Evolutionary conservation across 2,797 vertebrate species (phyloP).

Genomic region (Leptatherina wallacei): DNA sequence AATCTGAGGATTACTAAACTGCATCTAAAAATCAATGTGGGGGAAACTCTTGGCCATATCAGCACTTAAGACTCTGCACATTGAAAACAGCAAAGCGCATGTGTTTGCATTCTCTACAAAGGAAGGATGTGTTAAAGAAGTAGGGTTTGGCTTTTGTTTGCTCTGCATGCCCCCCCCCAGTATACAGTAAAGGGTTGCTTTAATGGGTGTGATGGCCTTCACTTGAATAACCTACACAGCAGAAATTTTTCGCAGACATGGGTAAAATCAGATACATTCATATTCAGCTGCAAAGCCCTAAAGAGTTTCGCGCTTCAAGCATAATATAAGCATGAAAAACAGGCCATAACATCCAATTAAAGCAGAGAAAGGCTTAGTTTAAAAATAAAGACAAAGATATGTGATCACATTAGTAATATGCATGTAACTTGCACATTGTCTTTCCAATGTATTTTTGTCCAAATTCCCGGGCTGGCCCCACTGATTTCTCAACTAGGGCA

Average conservation of each 20-base stretch:
- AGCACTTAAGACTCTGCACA: conserved; percentile 50
- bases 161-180: conserved; percentile 25
- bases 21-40: conserved; percentile 66
- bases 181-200: conserved; percentile 36
- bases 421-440: neutral
- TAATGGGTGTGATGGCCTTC: conserved; percentile 54
- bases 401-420: neutral
- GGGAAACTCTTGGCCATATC: conserved; percentile 50
- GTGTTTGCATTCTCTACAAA: conserved; percentile 54
- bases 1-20: conserved; percentile 68
- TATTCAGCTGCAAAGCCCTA: conserved; percentile 52
- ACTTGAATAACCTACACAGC: conserved; percentile 60
- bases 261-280: conserved; percentile 62
- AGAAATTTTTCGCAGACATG: conserved; percentile 55
- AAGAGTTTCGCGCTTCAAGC: conserved; percentile 25
- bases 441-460: neutral
- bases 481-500: conserved; percentile 1
- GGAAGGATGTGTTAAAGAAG: conserved; percentile 51
- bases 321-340: conserved; percentile 35
- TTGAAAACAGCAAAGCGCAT: conserved; percentile 47
- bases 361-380: neutral
- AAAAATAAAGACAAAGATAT: neutral
- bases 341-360: conserved; percentile 3
- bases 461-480: neutral
- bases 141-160: conserved; percentile 48